Base-by-base conservation (phyloP, 2,888 invertebrate genomes). In the Amiota mariae region DNA sequence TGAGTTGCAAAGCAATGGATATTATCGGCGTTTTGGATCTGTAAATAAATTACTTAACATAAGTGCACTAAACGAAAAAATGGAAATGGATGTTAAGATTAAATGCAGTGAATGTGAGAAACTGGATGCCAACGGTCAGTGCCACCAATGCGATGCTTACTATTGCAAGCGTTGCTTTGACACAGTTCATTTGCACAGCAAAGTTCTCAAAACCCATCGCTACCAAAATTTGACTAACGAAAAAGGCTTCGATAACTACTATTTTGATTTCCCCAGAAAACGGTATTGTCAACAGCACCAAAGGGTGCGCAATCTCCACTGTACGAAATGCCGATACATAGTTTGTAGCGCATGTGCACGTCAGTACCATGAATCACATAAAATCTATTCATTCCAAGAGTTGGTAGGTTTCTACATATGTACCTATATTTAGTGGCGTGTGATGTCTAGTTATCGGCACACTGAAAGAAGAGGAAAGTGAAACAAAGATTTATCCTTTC, bases 111-210 rank as follows among this genome's bases (percentile, higher is more conserved):
- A 89, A 74, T 90, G 89, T 71, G 77, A 81, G 49, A 4, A 51
- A 0, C 61, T 47, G 0, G 49, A 76, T 0, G 87, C 87, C 10
- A 61, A 72, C 8, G 86, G 85, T 11, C 75, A 82, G 15, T 90
- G 89, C 75, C 79, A 79, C n/a, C 80, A 86, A 59, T 90, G 89
- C 74, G 82, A 79, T 61, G 87, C 79, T 1, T 81, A 81, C 70
- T 89, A 84, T 57, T 90, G 89, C 76, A 79, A 77, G 8, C 74
- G 71, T 6, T 90, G 89, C 73, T 90, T 88, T 64, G 80, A 84
- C 0, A 75, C 71, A 1, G 82, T 89, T 0, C 89, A 90, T 74
- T 79, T 78, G 13, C 79, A 84, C 49, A 87, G 88, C 47, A 87
- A 84, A 76, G 86, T 86, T 1, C 80, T 90, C 3, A 82, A 87